Percentiles rank a stretch among this genome's conserved stretches.
Conservation (phyloP, 2,888 invertebrate species). For the Sisyra nigra region DNA sequence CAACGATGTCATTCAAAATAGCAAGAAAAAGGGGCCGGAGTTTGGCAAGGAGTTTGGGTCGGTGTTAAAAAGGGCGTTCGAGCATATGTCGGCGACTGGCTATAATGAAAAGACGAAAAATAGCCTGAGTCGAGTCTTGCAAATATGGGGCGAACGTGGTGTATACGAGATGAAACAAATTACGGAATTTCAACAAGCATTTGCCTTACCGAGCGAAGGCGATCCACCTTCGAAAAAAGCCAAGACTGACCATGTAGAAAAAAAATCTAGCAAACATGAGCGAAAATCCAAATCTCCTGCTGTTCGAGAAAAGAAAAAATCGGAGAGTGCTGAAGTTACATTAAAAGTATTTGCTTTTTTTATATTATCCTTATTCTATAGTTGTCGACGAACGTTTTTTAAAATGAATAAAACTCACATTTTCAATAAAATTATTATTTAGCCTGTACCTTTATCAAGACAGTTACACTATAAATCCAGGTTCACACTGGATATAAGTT, state of each 20-base stretch:
- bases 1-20: slow-evolving; percentile 98
- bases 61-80: slow-evolving; percentile 66
- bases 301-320: slow-evolving; percentile 30
- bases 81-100: slow-evolving; percentile 58
- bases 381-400: no score
- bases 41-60: slow-evolving; percentile 77
- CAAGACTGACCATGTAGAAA: slow-evolving; percentile 21
- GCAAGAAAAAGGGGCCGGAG: slow-evolving; percentile 94
- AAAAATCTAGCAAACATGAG: slow-evolving; percentile 17
- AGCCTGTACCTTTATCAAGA: no score
- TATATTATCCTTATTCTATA: no score
- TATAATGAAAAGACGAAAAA: slow-evolving; percentile 69
- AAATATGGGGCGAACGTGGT: slow-evolving; percentile 85
- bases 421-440: no score
- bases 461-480: no score
- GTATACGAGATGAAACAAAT: slow-evolving; percentile 74
- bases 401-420: no score
- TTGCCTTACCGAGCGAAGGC: slow-evolving; percentile 24
- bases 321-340: slow-evolving; percentile 34
- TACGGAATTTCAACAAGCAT: slow-evolving; percentile 54
- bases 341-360: no score
- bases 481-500: no score
- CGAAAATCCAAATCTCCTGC: slow-evolving; percentile 17
- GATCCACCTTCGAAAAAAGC: slow-evolving; percentile 32
- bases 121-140: slow-evolving; percentile 64